phyloP scores from a whole-genome alignment of 2,797 vertebrate genomes.

The Psittacula derbiana region DNA sequence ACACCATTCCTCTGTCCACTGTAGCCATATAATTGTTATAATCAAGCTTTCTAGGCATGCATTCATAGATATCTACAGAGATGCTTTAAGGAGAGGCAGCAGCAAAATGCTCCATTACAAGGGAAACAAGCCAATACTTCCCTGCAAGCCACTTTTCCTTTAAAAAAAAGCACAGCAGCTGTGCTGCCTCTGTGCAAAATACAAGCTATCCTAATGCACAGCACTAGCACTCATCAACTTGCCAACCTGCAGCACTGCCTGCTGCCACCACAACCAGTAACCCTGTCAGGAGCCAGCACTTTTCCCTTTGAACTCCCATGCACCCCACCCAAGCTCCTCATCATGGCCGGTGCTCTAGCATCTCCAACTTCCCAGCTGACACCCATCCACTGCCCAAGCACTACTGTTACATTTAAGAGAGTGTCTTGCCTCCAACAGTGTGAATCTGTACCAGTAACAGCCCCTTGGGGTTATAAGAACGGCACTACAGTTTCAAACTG shows the following conservation, averaged over 20 bases:
- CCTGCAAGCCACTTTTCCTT: background rate
- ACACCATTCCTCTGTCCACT: background rate
- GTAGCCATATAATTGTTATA: background rate
- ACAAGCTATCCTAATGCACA: background rate
- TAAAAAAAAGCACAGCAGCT: background rate
- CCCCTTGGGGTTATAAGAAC: background rate
- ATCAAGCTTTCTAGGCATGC: background rate
- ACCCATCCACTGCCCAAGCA: background rate
- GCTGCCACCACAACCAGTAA: background rate
- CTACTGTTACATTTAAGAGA: background rate
- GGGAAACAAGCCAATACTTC: background rate
- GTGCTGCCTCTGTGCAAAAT: background rate
- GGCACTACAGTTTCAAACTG: background rate
- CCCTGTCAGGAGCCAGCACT: background rate
- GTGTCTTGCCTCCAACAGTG: background rate
- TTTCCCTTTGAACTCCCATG: background rate
- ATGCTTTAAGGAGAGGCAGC: background rate
- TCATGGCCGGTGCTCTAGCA: fast-evolving
- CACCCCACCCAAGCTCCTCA: background rate
- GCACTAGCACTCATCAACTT: background rate
- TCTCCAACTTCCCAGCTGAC: background rate
- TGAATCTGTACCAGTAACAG: background rate
- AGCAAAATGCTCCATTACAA: background rate
- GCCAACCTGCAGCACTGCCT: background rate
- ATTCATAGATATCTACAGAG: background rate